Evolutionary conservation across 1,140 invertebrate genomes (phyloP), one percentile per base, ranked within the genome.

Genomic region (Bombus haemorrhoidalis): DNA sequence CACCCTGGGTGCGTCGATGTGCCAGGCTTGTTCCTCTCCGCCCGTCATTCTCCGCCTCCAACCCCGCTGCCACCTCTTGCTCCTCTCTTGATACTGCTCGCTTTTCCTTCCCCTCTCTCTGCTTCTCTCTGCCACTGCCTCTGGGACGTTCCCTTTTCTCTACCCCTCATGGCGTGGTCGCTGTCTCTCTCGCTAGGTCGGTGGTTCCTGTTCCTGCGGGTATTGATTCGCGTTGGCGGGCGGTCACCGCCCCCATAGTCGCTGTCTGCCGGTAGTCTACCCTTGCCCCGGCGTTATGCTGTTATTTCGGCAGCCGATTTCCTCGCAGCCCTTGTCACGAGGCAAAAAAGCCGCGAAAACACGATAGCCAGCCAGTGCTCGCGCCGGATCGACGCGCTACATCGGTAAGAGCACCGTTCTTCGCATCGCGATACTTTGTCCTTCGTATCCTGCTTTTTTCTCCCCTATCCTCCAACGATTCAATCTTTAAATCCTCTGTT

Each of bases 211-310:
- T 94, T 95, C 94, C 95, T 95, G 94, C 94, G 94, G 95, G 95
- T 95, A 95, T 95, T 95, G 95, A 95, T 95, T 95, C 94, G 94
- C 94, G 94, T 94, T 93, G 94, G 94, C 93, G 94, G 93, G 93
- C 94, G 95, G 94, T 95, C 94, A 94, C 94, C 94, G 94, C 94
- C 95, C 93, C 95, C 94, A 92, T 92, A 92, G 93, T 91, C 91
- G 89, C 89, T 93, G 94, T 94, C 94, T 95, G 93, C 93, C 93
- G 91, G 86, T 93, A 93, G 95, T 95, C 94, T 95, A 94, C 94
- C 93, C 94, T 92, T 93, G 77, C 87, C 84, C 77, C 81, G 57
- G 85, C 91, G 89, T 90, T 88, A 84, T 87, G 72, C 93, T 91
- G 93, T 93, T 93, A 94, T 94, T 94, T 94, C 92, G 90, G 91